A percentile compares a stretch with the other conserved stretches of the same genome.
These are phyloP conservation scores for Hippolais icterina DNA, from an alignment of 2,113 vertebrate genomes.

Conservation along the genomic window DNA sequence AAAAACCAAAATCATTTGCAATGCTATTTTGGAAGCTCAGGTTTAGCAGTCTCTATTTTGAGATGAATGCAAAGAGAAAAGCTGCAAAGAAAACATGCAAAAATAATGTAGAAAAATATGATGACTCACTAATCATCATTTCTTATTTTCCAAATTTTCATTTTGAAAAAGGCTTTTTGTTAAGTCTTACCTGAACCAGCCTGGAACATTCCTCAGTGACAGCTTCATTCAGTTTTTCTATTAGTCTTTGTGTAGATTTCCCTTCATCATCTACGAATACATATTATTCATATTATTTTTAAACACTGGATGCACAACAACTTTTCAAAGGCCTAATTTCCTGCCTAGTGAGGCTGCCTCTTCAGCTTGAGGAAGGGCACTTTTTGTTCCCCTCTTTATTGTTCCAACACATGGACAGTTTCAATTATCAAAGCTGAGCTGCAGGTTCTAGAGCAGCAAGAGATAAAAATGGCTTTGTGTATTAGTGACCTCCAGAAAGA, in stretches of 20 bases:
- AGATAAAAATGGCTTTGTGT: background rate
- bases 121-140: background rate
- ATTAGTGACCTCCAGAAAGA: background rate
- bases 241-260: slow-evolving; percentile 70
- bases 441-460: background rate
- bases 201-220: slow-evolving; percentile 81
- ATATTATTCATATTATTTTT: slow-evolving; percentile 19
- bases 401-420: background rate
- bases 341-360: background rate
- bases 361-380: background rate
- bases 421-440: background rate
- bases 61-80: background rate
- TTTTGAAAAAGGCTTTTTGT: background rate
- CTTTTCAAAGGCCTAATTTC: background rate
- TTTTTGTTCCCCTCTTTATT: background rate
- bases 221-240: slow-evolving; percentile 75
- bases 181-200: slow-evolving; percentile 71
- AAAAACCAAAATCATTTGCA: background rate
- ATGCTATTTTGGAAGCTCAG: background rate
- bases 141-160: background rate
- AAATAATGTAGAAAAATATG: background rate
- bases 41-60: background rate
- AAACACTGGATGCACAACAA: background rate
- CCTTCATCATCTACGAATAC: slow-evolving; percentile 58
- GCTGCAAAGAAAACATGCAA: background rate